phyloP scores from a whole-genome alignment of 2,797 vertebrate species.

The Gymnodraco acuticeps region DNA sequence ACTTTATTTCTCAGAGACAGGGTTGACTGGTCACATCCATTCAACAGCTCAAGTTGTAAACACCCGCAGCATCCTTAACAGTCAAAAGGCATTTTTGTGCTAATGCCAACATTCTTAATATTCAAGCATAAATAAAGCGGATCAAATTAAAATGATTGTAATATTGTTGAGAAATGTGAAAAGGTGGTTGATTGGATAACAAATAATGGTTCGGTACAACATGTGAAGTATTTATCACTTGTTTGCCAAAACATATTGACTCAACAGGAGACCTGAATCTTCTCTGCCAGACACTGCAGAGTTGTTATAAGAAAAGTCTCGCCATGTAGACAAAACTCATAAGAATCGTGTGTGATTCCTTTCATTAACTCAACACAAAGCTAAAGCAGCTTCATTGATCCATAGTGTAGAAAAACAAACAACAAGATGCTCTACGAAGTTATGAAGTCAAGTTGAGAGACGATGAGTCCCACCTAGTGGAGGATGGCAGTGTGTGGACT shows the following conservation, averaged over 20 bases:
- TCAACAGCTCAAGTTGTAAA: background rate
- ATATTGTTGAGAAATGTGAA: background rate
- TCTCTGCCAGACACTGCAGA: slow-evolving; percentile 32
- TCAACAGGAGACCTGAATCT: slow-evolving; percentile 38
- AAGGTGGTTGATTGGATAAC: slow-evolving; percentile 10
- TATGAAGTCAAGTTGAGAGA: slow-evolving; percentile 28
- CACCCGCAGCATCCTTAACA: background rate
- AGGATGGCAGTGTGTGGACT: background rate
- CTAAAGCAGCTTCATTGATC: slow-evolving; percentile 15
- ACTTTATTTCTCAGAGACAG: background rate
- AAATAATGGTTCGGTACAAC: slow-evolving; percentile 28
- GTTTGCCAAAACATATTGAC: slow-evolving; percentile 41
- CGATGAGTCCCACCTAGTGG: slow-evolving; percentile 28
- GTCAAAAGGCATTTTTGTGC: background rate
- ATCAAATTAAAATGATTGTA: background rate
- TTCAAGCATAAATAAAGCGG: background rate
- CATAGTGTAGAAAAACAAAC: slow-evolving; percentile 18
- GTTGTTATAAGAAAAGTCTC: slow-evolving; percentile 33
- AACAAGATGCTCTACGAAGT: slow-evolving; percentile 20
- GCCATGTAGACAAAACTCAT: slow-evolving; percentile 41
- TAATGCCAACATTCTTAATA: background rate
- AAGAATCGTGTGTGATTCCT: slow-evolving; percentile 37
- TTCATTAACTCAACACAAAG: slow-evolving; percentile 33
- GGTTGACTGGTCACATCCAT: background rate
- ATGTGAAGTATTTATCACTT: slow-evolving; percentile 19